These are phyloP conservation scores for Morone chrysops DNA, from an alignment of 2,113 vertebrate genomes.

Conservation along the genomic window DNA sequence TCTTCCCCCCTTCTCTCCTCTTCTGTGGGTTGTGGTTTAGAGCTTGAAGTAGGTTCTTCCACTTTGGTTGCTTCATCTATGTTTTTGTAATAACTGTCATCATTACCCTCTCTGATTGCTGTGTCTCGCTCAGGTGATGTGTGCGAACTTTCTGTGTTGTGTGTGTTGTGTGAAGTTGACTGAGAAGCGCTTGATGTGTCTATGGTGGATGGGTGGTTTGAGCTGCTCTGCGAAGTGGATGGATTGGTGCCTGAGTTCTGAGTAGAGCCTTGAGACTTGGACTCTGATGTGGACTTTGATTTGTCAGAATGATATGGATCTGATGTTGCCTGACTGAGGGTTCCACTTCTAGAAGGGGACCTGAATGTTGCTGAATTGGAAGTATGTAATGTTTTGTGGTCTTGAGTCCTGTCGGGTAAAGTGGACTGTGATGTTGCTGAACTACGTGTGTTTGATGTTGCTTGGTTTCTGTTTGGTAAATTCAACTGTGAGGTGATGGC, in stretches of 20 bases:
- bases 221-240: conserved; percentile 36
- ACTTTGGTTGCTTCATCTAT: conserved; percentile 47
- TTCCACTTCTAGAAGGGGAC: conserved; percentile 23
- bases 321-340: conserved; percentile 29
- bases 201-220: conserved; percentile 9
- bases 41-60: conserved; percentile 61
- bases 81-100: conserved; percentile 34
- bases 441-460: conserved; percentile 38
- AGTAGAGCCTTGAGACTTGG: conserved; percentile 42
- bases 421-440: conserved; percentile 58
- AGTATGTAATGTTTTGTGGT: conserved; percentile 7
- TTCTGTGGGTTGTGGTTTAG: conserved; percentile 37
- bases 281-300: conserved; percentile 33
- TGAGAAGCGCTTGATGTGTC: conserved; percentile 28
- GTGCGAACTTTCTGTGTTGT: conserved; percentile 40
- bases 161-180: conserved; percentile 32
- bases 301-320: conserved; percentile 42
- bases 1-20: conserved; percentile 24
- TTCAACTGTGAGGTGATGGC: conserved; percentile 70
- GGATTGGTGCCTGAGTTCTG: conserved; percentile 13
- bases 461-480: conserved; percentile 60
- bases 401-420: conserved; percentile 53
- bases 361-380: conserved; percentile 39
- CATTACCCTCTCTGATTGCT: conserved; percentile 43
- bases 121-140: conserved; percentile 47